Base-by-base conservation (phyloP, 1,140 invertebrate genomes). In the Drosophila willistoni region DNA sequence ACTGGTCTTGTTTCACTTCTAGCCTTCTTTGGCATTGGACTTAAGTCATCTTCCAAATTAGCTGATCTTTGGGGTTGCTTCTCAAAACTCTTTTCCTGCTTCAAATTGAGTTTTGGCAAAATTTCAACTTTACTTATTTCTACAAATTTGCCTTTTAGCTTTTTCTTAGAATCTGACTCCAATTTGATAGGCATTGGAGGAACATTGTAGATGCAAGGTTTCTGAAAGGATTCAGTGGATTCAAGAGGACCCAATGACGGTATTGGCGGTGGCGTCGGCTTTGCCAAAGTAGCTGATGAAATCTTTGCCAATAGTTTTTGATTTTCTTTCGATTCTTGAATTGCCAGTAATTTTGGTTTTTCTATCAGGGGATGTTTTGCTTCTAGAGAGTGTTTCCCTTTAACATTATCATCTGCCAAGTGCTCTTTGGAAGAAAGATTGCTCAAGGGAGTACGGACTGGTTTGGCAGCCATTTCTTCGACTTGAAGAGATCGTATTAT, bases 401-500 rank as follows among this genome's bases (percentile, higher is more conserved):
- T 22, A 22, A 17, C 13, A 17, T 36, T 59, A 59, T 59, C 17
- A 17, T 12, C 33, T 12, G 0, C 2, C 36, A 39, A 39, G 3
- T 12, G 12, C 36, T 17, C n/a, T 5, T 13, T 47, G 12, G n/a
- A 3, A 10, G 2, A 3, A 5, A 12, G 7, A 2, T 72, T 57
- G 0, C 9, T 54, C 1, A 22, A 25, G 13, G 33, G 22, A 10
- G 6, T 57, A 34, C 55, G 29, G 7, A 17, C 3, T 4, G 13
- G 1, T 61, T 61, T 34, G 19, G 9, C 39, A 13, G 4, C 63
- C 61, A 29, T 44, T 51, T 41, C 29, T 19, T 77, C 65, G 6
- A 34, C 47, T 14, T 73, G 51, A 14, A 90, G 41, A 7, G 73
- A 71, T 3, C 66, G 69, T 3, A 75, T 39, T 17, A 90, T 90